Evolutionary conservation across 2,888 invertebrate species (phyloP), one percentile per base, ranked within the genome.

Genomic region (Pantelozetes paolii): DNA sequence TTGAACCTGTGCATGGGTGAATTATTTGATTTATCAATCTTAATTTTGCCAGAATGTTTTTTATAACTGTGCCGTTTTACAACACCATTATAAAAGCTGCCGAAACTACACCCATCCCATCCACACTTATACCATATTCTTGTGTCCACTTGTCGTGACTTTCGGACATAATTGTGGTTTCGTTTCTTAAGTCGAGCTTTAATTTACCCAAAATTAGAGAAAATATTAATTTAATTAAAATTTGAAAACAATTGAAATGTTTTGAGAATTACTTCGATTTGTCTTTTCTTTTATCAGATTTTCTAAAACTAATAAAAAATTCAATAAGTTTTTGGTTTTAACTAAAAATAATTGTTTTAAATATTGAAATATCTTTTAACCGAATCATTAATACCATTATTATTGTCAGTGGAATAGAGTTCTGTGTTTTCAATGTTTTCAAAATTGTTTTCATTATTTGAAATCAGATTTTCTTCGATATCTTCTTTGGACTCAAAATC

Each of bases 31-130:
- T 74, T 74, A 20, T 74, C 74, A 9, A 74, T 74, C 23, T 40
- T 64, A 18, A 32, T 36, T 15, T 64, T 64, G 2, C 74, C 74
- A 0, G 50, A 50, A 18, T 74, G 74, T 11, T 71, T 42, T 23
- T 74, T 74, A 45, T 54, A 48, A 40, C 71, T 71, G 32, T 74
- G 74, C 32, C 74, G 28, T 45, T 74, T 74, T 2, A 74, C 74
- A 0, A 74, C 74, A 1, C 74, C 74, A 28, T 74, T 74, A 20
- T 74, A 74, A 13, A 64, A 74, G 57, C 74, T 74, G 15, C 74
- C 74, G 13, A 74, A 74, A 62, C 74, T 74, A 18, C 74, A 74
- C 0, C 74, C 74, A 6, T 74, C 74, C 74, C 74, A 74, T 20
- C 45, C 74, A 36, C 74, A 74, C 48, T 57, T 48, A 23, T 74